These are phyloP conservation scores for Epizoanthus illoricatus DNA, from an alignment of 92 coral and sea anemone species.

Conservation along the genomic window DNA sequence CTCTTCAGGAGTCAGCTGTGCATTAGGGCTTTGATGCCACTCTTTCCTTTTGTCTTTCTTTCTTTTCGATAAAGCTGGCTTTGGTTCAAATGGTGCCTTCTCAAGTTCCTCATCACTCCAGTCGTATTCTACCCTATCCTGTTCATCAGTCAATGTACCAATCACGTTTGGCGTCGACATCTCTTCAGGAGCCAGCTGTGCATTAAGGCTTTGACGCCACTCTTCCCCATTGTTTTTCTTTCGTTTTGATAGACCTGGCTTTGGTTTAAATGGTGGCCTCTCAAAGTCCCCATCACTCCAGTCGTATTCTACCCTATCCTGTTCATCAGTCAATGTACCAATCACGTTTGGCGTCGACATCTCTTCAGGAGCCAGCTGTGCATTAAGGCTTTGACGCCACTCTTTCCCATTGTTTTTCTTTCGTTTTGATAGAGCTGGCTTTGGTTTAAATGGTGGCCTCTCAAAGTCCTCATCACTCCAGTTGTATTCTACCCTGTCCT, in stretches of 20 bases:
- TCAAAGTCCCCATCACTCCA: not conserved
- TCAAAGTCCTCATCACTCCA: not conserved
- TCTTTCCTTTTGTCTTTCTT: not conserved
- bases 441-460: not conserved
- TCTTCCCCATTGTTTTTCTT: not conserved
- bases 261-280: not conserved
- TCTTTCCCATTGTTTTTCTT: not conserved
- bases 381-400: not conserved
- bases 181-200: conserved; percentile 6
- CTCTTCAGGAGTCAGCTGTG: conserved; percentile 3
- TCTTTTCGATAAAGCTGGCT: not conserved
- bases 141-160: not conserved
- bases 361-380: conserved; percentile 6
- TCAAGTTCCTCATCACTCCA: not conserved
- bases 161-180: not conserved
- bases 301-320: not conserved
- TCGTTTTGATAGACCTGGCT: not conserved
- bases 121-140: not conserved
- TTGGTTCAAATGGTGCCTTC: not conserved
- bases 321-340: not conserved
- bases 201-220: not conserved
- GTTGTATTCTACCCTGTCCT: not conserved
- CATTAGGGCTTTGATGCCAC: not conserved
- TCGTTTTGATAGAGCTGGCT: not conserved
- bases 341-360: not conserved